Evolutionary conservation across 2,113 vertebrate species (phyloP), one percentile per base, ranked within the genome.

Genomic region (Platichthys stellatus): DNA sequence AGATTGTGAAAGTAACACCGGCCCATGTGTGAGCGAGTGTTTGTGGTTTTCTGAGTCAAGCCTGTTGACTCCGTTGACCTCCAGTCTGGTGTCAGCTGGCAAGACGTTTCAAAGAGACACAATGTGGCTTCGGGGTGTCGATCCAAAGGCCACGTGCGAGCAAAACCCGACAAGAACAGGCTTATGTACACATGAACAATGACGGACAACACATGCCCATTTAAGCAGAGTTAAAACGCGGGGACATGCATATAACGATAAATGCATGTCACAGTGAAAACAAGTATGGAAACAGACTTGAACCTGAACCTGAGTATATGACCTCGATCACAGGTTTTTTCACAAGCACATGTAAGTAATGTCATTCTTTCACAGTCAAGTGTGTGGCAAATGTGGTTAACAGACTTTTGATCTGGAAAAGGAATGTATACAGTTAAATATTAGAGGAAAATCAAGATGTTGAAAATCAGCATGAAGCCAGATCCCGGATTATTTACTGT

Each of bases 131-230:
- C 4, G 31, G 26, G 62, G 23, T 81, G 57, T 65, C 26, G 69
- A 75, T 83, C 75, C 86, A 90, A 89, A 78, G 58, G 64, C 77
- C 26, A 58, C 72, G 20, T n/a, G 51, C 51, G 51, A n/a, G 51
- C 18, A 8, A n/a, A n/a, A n/a, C 18, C 20, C 51, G 11, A 54
- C 45, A 5, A 18, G 15, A 49, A 47, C 45, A 5, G 51, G 51
- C 51, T 53, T 7, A 20, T 70, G 21, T 71, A 56, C 13, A 72
- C 54, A 78, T 54, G 53, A 28, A 45, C 63, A 58, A 80, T 40
- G 35, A 10, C 74, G 24, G 31, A 62, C 51, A 62, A 24, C 73
- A 61, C 67, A 72, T 26, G 61, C 13, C 57, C 51, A 5, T 74
- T 47, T 84, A 81, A 65, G 63, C 69, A 40, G 3, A 26, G 79